Conservation (phyloP, 2,797 vertebrate species). For the Melanotaenia nigrans region DNA sequence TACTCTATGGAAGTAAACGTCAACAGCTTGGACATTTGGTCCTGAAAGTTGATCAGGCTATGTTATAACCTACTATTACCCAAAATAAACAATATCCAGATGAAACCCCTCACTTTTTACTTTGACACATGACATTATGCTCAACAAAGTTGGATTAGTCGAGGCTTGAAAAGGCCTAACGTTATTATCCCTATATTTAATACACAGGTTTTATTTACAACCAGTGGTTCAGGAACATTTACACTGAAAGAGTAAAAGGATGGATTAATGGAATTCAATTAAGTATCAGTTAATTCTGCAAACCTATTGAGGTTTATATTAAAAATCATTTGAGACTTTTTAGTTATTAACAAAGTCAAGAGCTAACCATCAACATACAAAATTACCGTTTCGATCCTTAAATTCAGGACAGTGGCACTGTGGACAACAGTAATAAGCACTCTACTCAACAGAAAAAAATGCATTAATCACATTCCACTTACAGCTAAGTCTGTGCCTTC, state of each 20-base stretch:
- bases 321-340: background rate
- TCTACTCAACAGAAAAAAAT: background rate
- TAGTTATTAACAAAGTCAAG: slow-evolving; percentile 6
- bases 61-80: too few relatives aligned
- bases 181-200: too few relatives aligned
- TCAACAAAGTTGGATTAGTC: too few relatives aligned
- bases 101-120: too few relatives aligned
- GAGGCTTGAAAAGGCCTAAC: too few relatives aligned
- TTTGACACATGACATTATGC: too few relatives aligned
- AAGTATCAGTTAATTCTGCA: slow-evolving; percentile 5
- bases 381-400: background rate
- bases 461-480: slow-evolving; percentile 22
- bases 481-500: slow-evolving; percentile 38
- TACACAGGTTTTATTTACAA: too few relatives aligned
- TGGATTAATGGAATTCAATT: background rate
- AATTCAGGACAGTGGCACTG: background rate
- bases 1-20: too few relatives aligned
- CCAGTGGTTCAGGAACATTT: too few relatives aligned
- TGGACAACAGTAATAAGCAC: background rate
- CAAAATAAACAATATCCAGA: too few relatives aligned
- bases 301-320: background rate
- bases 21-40: too few relatives aligned
- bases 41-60: too few relatives aligned
- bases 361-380: background rate
- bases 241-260: background rate